phyloP scores from a whole-genome alignment of 2,113 vertebrate genomes.

The Mola mola region DNA sequence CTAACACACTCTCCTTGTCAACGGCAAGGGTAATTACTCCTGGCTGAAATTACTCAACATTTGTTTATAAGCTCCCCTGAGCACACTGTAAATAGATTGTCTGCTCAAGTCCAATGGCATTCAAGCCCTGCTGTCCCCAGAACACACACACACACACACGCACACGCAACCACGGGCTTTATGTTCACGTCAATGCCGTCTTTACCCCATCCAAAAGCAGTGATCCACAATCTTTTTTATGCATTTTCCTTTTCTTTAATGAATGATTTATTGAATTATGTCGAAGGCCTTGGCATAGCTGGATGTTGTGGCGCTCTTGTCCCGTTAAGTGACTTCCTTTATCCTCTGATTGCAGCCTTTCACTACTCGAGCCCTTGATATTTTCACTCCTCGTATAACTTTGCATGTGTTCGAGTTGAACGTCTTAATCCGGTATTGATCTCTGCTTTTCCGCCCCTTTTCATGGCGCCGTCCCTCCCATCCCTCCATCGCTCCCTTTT shows the following conservation, averaged over 20 bases:
- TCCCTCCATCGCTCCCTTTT: slow-evolving; percentile 23
- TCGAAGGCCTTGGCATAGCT: slow-evolving; percentile 73
- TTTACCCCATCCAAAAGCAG: slow-evolving; percentile 49
- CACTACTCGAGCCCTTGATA: slow-evolving; percentile 13
- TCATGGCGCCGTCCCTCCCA: slow-evolving; percentile 17
- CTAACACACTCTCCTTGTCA: slow-evolving; percentile 99
- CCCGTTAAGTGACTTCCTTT: slow-evolving; percentile 53
- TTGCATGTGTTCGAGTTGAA: slow-evolving; percentile 50
- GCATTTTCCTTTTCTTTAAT: slow-evolving; percentile 82
- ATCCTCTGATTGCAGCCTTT: slow-evolving; percentile 13
- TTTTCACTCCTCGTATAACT: slow-evolving; percentile 27
- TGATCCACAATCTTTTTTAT: slow-evolving; percentile 81
- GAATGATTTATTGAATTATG: slow-evolving; percentile 79
- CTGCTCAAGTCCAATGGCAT: slow-evolving; percentile 98
- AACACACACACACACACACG: slow-evolving; percentile 84
- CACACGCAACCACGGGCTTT: slow-evolving; percentile 63
- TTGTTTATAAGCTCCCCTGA: slow-evolving; percentile 99
- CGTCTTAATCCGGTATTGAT: slow-evolving; percentile 66
- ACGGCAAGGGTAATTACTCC: slow-evolving; percentile 99
- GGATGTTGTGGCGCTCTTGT: slow-evolving; percentile 61
- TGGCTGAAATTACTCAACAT: slow-evolving; percentile 99
- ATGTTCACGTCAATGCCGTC: slow-evolving; percentile 57
- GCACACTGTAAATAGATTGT: slow-evolving; percentile 99
- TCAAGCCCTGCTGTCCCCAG: slow-evolving; percentile 90
- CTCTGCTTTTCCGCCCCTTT: slow-evolving; percentile 33